Evolutionary conservation across 1,140 invertebrate genomes (phyloP).

Genomic region (Capitella teleta): DNA sequence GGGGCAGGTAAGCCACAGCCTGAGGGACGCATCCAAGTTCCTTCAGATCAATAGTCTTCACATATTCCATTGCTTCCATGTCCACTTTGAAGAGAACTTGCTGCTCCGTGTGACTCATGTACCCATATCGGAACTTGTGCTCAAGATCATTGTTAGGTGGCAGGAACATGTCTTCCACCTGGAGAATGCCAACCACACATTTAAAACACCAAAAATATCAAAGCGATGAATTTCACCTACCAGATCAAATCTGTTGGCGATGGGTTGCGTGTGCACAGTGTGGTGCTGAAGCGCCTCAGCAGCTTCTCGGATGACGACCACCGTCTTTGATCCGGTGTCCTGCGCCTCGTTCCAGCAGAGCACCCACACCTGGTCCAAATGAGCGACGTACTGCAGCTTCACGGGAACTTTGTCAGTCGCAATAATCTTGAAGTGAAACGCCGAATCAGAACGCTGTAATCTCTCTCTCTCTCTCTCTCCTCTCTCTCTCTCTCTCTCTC

Average conservation of each 20-base stretch:
- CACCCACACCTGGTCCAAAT: constrained; percentile 69
- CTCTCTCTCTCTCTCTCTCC: too few species aligned
- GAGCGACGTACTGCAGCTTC: constrained; percentile 58
- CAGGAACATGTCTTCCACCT: constrained; percentile 55
- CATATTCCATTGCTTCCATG: constrained; percentile 62
- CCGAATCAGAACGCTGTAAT: too few species aligned
- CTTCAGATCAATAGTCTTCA: constrained; percentile 60
- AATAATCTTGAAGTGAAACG: too few species aligned
- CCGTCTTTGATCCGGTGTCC: constrained; percentile 56
- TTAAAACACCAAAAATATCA: too few species aligned
- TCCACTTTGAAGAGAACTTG: constrained; percentile 65
- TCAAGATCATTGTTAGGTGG: constrained; percentile 53
- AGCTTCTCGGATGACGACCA: constrained; percentile 63
- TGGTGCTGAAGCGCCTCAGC: constrained; percentile 64
- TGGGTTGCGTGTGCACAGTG: constrained; percentile 66
- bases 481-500: too few species aligned
- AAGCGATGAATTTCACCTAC: constrained; percentile 45
- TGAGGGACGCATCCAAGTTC: constrained; percentile 65
- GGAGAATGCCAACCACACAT: too few species aligned
- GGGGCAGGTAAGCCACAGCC: constrained; percentile 57
- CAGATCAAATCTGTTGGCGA: constrained; percentile 67
- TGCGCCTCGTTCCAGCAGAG: constrained; percentile 56
- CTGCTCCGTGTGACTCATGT: constrained; percentile 61
- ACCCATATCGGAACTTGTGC: constrained; percentile 61
- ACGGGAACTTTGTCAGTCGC: constrained; percentile 63